Conservation (phyloP, 2,113 vertebrate genomes). For the Brevimyrus niger region DNA sequence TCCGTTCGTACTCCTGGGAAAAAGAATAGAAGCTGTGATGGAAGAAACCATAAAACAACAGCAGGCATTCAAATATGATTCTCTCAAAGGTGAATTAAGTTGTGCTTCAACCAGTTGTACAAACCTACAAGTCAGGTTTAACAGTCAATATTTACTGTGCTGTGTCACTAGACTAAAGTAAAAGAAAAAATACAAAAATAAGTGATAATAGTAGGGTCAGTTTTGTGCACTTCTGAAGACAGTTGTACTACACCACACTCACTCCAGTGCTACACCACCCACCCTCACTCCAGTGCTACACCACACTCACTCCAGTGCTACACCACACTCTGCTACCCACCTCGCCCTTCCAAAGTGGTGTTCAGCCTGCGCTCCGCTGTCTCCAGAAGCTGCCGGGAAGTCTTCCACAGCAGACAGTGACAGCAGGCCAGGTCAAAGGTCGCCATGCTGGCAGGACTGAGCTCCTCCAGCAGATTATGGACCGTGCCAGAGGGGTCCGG, state of each 20-base stretch:
- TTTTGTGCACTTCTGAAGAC: not conserved
- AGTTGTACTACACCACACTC: no score
- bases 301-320: no score
- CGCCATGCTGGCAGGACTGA: conserved; percentile 83
- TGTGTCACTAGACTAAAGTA: not conserved
- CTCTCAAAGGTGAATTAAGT: no score
- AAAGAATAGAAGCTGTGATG: conserved; percentile 1
- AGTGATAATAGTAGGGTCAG: not conserved
- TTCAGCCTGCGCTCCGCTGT: conserved; percentile 76
- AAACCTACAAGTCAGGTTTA: not conserved
- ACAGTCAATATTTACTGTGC: not conserved
- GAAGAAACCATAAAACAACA: conserved; percentile 4
- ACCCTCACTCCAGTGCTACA: no score
- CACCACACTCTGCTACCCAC: conserved; percentile 42
- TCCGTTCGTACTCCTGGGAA: conserved; percentile 66
- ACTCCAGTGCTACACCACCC: no score
- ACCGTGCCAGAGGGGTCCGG: conserved; percentile 60
- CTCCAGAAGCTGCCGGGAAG: conserved; percentile 87
- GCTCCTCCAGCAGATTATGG: conserved; percentile 68
- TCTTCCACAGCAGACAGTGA: conserved; percentile 91
- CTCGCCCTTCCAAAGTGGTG: conserved; percentile 67
- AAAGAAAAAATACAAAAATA: not conserved
- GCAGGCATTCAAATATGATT: not conserved
- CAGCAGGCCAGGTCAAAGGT: conserved; percentile 92
- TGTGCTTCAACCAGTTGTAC: not conserved